Evolutionary conservation across 2,113 vertebrate genomes (phyloP).

Genomic region (Stictonetta naevosa): DNA sequence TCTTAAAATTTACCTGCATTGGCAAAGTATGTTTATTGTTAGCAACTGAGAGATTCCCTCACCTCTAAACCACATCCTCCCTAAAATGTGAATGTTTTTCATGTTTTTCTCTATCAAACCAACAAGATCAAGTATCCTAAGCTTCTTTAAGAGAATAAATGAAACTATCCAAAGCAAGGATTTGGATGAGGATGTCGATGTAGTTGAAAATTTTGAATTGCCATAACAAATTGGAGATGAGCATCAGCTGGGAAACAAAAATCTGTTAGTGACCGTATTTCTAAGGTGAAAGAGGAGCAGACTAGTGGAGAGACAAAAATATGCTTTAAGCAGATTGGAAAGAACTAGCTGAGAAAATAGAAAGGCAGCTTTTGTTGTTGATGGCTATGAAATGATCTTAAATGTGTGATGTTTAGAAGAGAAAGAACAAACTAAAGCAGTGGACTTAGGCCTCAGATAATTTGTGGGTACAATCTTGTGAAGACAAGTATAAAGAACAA

Average conservation of each 20-base stretch:
- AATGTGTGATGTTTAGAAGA: neutral
- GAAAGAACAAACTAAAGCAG: neutral
- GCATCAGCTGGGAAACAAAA: neutral
- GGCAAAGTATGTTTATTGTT: neutral
- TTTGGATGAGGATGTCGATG: neutral
- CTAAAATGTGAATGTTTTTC: neutral
- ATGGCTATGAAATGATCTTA: neutral
- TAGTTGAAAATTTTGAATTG: neutral
- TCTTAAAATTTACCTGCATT: neutral
- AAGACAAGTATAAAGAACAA: neutral
- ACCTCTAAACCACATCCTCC: neutral
- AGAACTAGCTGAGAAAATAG: neutral
- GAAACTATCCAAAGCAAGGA: neutral
- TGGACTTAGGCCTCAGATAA: neutral
- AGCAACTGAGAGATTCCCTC: neutral
- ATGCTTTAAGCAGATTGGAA: neutral
- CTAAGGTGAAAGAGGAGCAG: neutral
- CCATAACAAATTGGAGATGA: neutral
- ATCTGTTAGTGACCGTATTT: neutral
- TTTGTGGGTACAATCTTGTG: neutral
- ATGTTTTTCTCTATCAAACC: neutral
- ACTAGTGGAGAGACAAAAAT: neutral
- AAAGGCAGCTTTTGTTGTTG: neutral
- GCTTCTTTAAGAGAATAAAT: neutral
- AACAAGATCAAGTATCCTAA: neutral